phyloP scores from a whole-genome alignment of 1,140 invertebrate species.

The Hylyphantes graminicola region DNA sequence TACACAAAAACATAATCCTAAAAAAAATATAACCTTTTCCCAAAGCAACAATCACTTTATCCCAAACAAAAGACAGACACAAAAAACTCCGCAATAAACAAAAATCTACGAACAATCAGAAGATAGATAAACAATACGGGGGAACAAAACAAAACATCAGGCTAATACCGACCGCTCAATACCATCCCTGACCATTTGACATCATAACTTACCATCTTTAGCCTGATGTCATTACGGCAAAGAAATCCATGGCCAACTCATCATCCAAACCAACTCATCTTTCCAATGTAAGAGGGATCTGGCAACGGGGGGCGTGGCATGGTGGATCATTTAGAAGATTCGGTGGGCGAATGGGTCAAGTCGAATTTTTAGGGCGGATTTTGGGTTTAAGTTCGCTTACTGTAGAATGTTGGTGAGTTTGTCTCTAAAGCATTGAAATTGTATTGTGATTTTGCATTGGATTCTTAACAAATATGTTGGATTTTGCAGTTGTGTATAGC shows the following conservation, averaged over 20 bases:
- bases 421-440: too few species aligned
- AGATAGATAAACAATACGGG: slow-evolving; percentile 1
- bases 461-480: too few species aligned
- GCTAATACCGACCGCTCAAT: background rate
- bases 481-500: too few species aligned
- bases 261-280: background rate
- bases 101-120: slow-evolving; percentile 14
- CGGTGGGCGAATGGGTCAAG: background rate
- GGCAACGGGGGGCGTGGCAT: slow-evolving; percentile 5
- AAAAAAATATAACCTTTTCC: too few species aligned
- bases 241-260: slow-evolving; percentile 32
- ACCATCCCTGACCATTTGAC: slow-evolving; percentile 38
- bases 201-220: slow-evolving; percentile 50
- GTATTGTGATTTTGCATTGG: too few species aligned
- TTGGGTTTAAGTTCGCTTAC: too few species aligned
- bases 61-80: background rate
- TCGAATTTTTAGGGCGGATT: too few species aligned
- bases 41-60: too few species aligned
- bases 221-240: background rate
- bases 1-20: too few species aligned
- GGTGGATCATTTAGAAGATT: slow-evolving; percentile 38
- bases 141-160: background rate
- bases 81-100: background rate
- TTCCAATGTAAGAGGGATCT: slow-evolving; percentile 13
- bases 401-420: too few species aligned